Percentiles rank a stretch among this genome's conserved stretches.
Evolutionary conservation across 2,888 invertebrate genomes (phyloP).

Genomic region (Microctonus aethiopoides): DNA sequence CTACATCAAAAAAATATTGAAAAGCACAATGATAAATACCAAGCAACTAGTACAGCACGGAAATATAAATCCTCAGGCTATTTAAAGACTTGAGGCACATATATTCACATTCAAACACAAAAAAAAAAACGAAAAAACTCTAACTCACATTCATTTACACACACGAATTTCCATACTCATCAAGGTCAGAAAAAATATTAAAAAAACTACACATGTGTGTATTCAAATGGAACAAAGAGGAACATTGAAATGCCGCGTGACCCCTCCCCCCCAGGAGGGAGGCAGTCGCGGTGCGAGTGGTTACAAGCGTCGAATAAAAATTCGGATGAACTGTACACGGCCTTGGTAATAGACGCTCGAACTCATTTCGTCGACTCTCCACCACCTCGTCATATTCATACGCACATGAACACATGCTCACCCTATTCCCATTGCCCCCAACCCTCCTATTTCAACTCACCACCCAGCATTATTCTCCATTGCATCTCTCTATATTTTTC

Average conservation of each 20-base stretch:
- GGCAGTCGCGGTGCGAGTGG: constrained; percentile 47
- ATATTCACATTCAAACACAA: neutral
- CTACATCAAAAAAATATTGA: neutral
- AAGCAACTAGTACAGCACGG: constrained; percentile 4
- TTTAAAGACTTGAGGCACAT: neutral
- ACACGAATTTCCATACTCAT: constrained; percentile 9
- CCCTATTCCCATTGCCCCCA: neutral
- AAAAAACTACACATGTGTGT: constrained; percentile 45
- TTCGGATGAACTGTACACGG: constrained; percentile 56
- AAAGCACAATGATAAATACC: constrained; percentile 14
- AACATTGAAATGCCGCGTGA: constrained; percentile 34
- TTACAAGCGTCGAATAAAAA: constrained; percentile 61
- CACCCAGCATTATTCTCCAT: constrained; percentile 2
- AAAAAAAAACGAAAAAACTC: too few relatives aligned
- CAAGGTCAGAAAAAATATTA: constrained; percentile 19
- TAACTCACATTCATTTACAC: neutral
- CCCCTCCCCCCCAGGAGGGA: constrained; percentile 47
- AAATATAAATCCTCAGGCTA: constrained; percentile 9
- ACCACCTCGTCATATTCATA: constrained; percentile 22
- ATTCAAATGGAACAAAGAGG: constrained; percentile 57
- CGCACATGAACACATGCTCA: constrained; percentile 19
- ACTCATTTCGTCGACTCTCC: constrained; percentile 37
- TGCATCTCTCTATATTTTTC: constrained; percentile 28
- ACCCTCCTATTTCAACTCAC: constrained; percentile 7
- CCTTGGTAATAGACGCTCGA: constrained; percentile 54